A percentile compares a stretch with the other conserved stretches of the same genome.
Evolutionary conservation across 2,797 vertebrate species (phyloP).

Genomic region (Sternarchorhynchus goeldii): DNA sequence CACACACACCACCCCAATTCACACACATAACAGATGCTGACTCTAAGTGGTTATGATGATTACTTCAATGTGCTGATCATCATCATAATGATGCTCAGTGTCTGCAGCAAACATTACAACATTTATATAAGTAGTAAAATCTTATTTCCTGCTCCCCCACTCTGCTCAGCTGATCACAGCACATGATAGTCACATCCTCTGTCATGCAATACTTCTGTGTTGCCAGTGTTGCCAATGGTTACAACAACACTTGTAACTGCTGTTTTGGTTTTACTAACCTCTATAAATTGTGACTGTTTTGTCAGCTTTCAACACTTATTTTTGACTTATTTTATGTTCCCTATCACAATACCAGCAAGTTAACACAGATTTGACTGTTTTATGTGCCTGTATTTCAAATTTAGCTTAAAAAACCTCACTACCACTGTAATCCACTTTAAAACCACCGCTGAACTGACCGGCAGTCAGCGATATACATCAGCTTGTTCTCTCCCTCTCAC

Average conservation of each 20-base stretch:
- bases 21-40: background rate
- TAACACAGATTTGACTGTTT: background rate
- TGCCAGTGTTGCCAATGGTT: constrained; percentile 13
- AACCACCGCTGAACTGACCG: background rate
- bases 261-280: background rate
- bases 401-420: background rate
- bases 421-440: constrained; percentile 1
- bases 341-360: background rate
- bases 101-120: background rate
- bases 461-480: background rate
- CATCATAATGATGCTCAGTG: background rate
- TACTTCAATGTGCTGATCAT: background rate
- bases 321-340: background rate
- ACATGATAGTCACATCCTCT: constrained; percentile 50
- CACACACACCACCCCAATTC: too few relatives aligned
- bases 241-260: constrained; percentile 13
- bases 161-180: constrained; percentile 40
- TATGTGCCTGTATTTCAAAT: constrained; percentile 5
- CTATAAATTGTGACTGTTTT: constrained; percentile 9
- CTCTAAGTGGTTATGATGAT: background rate
- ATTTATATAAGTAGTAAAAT: background rate
- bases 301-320: background rate
- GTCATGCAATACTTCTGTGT: constrained; percentile 1
- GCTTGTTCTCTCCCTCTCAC: constrained; percentile 61
- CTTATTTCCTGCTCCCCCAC: constrained; percentile 6